Percentiles rank a stretch among this genome's conserved stretches.
These are phyloP conservation scores for Noctua fimbriata DNA, from an alignment of 2,888 invertebrate genomes.

Conservation along the genomic window DNA sequence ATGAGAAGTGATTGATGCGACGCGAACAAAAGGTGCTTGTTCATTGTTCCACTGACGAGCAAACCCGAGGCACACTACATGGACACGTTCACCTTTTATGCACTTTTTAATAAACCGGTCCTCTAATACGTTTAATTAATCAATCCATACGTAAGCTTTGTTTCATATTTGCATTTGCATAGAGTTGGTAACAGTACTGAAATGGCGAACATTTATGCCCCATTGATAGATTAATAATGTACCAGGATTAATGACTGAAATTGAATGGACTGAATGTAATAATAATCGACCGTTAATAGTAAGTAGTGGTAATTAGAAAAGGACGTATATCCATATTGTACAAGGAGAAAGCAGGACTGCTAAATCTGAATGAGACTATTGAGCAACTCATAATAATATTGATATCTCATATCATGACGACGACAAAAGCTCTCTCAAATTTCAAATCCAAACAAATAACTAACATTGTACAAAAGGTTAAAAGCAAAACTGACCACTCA, in stretches of 20 bases:
- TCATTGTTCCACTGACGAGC: slow-evolving; percentile 82
- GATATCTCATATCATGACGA: slow-evolving; percentile 21
- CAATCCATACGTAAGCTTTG: slow-evolving; percentile 77
- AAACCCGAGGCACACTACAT: slow-evolving; percentile 77
- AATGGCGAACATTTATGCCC: slow-evolving; percentile 49
- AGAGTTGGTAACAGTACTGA: slow-evolving; percentile 62
- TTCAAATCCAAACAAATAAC: slow-evolving; percentile 28
- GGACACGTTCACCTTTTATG: slow-evolving; percentile 76
- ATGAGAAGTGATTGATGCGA: slow-evolving; percentile 87
- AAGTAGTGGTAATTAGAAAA: slow-evolving; percentile 27
- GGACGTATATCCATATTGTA: slow-evolving; percentile 22
- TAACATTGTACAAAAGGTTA: slow-evolving; percentile 41
- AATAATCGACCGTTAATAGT: slow-evolving; percentile 45
- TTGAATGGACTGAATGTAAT: slow-evolving; percentile 44
- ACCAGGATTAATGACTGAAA: slow-evolving; percentile 43
- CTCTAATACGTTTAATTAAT: slow-evolving; percentile 86
- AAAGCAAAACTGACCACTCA: slow-evolving; percentile 68
- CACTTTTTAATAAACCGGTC: slow-evolving; percentile 87
- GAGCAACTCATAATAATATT: slow-evolving; percentile 12
- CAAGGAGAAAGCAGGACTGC: slow-evolving; percentile 18
- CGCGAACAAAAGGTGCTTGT: slow-evolving; percentile 83
- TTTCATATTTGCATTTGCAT: slow-evolving; percentile 72
- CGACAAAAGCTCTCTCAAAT: slow-evolving; percentile 31
- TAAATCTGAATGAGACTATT: slow-evolving; percentile 7
- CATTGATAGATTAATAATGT: slow-evolving; percentile 53